Percentiles rank a stretch among this genome's conserved stretches.
Conservation (phyloP, 2,888 invertebrate species). For the Ormyrus rosae region DNA sequence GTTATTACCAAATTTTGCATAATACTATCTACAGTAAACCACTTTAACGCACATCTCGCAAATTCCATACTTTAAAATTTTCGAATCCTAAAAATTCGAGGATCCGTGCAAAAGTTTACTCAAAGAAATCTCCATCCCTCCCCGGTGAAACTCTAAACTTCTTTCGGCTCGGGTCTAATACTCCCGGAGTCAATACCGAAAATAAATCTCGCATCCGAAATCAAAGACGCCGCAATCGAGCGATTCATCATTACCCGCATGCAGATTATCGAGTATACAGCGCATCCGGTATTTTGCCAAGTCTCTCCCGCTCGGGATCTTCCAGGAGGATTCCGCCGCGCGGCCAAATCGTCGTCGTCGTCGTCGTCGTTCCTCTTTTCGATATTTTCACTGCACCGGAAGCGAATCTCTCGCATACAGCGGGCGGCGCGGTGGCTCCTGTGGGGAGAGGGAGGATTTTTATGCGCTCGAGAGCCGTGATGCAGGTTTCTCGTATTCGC, state of each 20-base stretch:
- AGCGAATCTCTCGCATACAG: conserved; percentile 21
- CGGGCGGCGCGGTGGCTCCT: neutral
- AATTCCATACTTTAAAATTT: too few species aligned
- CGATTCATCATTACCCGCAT: conserved; percentile 29
- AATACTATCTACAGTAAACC: too few species aligned
- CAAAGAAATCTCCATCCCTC: too few species aligned
- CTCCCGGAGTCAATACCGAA: too few species aligned
- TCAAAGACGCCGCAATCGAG: conserved; percentile 10
- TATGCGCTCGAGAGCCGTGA: conserved; percentile 3
- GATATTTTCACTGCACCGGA: conserved; percentile 28
- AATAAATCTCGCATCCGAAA: neutral
- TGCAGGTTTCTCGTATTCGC: neutral
- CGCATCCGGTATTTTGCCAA: conserved; percentile 15
- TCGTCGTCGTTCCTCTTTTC: neutral
- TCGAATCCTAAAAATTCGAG: too few species aligned
- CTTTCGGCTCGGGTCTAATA: too few species aligned
- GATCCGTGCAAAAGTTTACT: too few species aligned
- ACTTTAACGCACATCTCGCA: too few species aligned
- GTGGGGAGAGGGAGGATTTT: neutral
- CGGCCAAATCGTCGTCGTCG: neutral
- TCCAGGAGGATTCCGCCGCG: neutral
- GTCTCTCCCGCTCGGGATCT: neutral
- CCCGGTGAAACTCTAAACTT: too few species aligned
- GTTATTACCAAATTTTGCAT: too few species aligned
- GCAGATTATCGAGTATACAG: conserved; percentile 35